Base-by-base conservation (phyloP, 2,113 vertebrate species). In the Brachypodius melanocephalos region DNA sequence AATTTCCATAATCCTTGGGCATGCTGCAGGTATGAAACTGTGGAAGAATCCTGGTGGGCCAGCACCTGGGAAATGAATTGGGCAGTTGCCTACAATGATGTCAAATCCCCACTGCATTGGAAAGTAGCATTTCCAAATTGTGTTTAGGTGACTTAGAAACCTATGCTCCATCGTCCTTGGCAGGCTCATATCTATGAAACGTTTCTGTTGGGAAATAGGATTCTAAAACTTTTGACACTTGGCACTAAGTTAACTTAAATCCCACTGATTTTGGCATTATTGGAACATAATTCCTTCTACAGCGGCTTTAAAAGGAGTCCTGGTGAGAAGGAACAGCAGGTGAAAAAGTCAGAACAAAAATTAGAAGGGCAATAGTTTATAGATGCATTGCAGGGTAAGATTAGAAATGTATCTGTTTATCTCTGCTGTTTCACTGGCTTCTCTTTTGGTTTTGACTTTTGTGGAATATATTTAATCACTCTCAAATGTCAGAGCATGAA, bases 341-440 rank as follows among this genome's bases (percentile, higher is more conserved):
- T 81, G 75, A 95, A 91, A 90, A 92, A 88, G 63, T 85, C 12
- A 17, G 31, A 91, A 88, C 40, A 88, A 90, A 93, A 83, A 74
- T 74, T 74, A 83, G 55, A 83, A 83, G 32, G 15, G 31, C 29
- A n/a, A 45, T 73, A 90, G 51, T 89, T 83, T 85, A 71, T 66
- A 36, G 40, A 79, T 21, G 38, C 46, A 77, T 49, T 79, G 17
- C 71, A 93, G 75, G 26, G n/a, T 88, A 71, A 96, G 71, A 85
- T 80, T 81, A 88, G 89, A 96, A 91, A 77, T 63, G 18, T 55
- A 88, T 76, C 91, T 76, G 32, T 82, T 94, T 94, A 73, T 82
- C 78, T 80, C 75, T 80, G 82, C 75, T 90, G 32, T 74, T 96
- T 85, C 78, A 40, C 66, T 76, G 62, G 42, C 67, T 89, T 89